Evolutionary conservation across 23 tunicate species (phyloP).

Genomic region (Styela plicata): DNA sequence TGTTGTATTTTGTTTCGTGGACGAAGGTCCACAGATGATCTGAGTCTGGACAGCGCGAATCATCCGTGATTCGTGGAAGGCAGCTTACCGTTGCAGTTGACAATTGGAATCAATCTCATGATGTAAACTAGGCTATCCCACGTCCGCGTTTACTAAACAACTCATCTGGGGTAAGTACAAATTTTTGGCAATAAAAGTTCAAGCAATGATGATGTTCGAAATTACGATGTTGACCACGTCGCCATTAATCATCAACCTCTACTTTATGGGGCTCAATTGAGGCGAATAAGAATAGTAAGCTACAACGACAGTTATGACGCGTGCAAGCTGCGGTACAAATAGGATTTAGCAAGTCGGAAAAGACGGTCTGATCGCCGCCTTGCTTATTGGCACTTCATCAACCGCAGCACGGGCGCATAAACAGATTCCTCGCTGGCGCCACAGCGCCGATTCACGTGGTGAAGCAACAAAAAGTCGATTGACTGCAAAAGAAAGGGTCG

Average conservation of each 20-base stretch:
- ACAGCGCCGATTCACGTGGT: not conserved
- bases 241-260: not conserved
- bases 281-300: not conserved
- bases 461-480: not conserved
- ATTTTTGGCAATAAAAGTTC: no score
- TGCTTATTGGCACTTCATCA: not conserved
- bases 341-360: not conserved
- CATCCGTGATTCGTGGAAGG: no score
- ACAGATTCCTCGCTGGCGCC: conserved; percentile 1
- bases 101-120: no score
- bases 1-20: no score
- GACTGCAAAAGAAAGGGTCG: not conserved
- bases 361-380: not conserved
- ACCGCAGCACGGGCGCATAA: conserved; percentile 1
- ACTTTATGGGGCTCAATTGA: not conserved
- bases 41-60: no score
- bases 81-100: no score
- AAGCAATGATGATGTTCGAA: not conserved
- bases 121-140: no score
- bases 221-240: not conserved
- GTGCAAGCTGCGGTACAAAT: not conserved
- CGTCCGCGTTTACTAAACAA: no score
- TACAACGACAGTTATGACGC: not conserved
- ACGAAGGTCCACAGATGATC: no score
- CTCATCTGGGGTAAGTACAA: no score